Base-by-base conservation (phyloP, 2,113 vertebrate genomes). In the Hippocampus abdominalis region DNA sequence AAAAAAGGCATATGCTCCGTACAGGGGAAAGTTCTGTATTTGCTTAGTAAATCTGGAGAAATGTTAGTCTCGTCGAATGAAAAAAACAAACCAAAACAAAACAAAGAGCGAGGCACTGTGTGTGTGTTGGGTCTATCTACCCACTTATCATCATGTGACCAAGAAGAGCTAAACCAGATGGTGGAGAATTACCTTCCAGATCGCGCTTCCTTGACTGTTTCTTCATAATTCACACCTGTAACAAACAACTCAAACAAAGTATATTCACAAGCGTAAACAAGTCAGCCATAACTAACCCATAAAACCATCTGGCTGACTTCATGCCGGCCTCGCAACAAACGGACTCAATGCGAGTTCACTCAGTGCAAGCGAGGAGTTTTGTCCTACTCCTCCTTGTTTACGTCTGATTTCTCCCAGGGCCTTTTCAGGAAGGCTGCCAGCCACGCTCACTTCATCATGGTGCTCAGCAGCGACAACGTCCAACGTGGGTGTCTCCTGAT, bases 161-260 rank as follows among this genome's bases (percentile, higher is more conserved):
- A 62, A 8, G 61, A 64, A 85, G 81, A 88, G 65, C 61, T 81
- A 69, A 85, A 84, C 74, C 88, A 89, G 88, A 91, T 84, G 83
- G 72, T 40, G 54, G 16, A 25, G 56, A 85, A 73, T 70, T 66
- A 71, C 29, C 54, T 44, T 64, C 15, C 18, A 70, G 27, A 70
- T 77, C 59, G 71, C 13, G 32, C 64, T 36, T 56, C 44, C 11
- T 10, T 46, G 15, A 61, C 23, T 44, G 13, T 57, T 67, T 54
- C 63, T 60, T 73, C 40, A 42, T 62, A n/a, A 20, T 36, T 76
- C n/a, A 66, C 40, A 61, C 32, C 66, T 39, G 60, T 21, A 48
- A 40, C 42, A 68, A 44, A 51, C 13, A 48, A 68, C 68, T 77
- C 62, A 66, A 23, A 40, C 59, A 21, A 46, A 7, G 60, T 62